Evolutionary conservation across 2,113 vertebrate genomes (phyloP).

Genomic region (Zingel zingel): DNA sequence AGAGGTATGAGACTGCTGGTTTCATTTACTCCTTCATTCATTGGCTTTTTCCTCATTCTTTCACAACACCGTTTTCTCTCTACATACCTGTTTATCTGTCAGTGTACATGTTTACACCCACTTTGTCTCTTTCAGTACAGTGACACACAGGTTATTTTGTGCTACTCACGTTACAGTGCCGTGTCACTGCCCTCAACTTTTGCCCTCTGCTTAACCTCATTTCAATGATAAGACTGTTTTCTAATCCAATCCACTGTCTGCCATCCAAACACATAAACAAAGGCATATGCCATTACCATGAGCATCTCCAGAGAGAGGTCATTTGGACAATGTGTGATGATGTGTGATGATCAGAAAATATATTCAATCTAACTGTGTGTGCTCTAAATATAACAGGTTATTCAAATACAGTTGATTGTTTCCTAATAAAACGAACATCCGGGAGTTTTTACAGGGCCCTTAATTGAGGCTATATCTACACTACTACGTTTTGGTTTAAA

Average conservation of each 20-base stretch:
- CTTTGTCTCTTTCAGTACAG: background rate
- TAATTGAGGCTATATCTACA: too few relatives aligned
- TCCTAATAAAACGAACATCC: conserved; percentile 13
- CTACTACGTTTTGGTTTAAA: too few relatives aligned
- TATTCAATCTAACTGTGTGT: background rate
- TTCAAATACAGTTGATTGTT: conserved; percentile 6
- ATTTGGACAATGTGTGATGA: conserved; percentile 20
- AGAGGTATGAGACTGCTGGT: conserved; percentile 85
- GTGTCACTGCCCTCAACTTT: conserved; percentile 46
- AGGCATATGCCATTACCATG: conserved; percentile 41
- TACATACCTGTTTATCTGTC: background rate
- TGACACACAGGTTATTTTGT: background rate
- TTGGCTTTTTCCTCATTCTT: background rate
- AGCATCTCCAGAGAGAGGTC: conserved; percentile 48
- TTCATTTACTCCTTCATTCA: conserved; percentile 4
- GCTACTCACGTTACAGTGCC: conserved; percentile 5
- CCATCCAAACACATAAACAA: conserved; percentile 47
- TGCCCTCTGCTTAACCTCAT: conserved; percentile 65
- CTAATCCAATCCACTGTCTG: conserved; percentile 60
- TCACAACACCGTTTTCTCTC: background rate
- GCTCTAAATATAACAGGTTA: conserved; percentile 36
- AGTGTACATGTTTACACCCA: background rate
- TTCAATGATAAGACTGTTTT: conserved; percentile 58
- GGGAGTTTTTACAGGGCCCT: conserved; percentile 4
- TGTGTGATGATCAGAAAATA: conserved; percentile 7